A percentile compares a stretch with the other conserved stretches of the same genome.
Conservation (phyloP, 2,888 invertebrate genomes). For the Mesoligia furuncula region DNA sequence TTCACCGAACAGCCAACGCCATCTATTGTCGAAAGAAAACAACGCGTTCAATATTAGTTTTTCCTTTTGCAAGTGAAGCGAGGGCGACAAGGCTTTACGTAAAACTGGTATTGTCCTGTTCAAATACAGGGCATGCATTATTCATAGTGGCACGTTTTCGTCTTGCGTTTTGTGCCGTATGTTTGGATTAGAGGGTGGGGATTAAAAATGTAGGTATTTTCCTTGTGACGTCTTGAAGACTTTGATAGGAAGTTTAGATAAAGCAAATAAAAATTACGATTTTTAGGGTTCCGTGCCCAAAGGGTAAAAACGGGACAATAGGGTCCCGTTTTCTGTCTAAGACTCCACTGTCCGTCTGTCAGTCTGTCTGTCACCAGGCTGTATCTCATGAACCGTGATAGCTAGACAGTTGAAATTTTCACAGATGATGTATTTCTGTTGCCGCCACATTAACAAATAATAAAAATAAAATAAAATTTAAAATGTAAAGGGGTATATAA, state of each 20-base stretch:
- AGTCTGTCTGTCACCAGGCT: too few relatives aligned
- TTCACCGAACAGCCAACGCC: conserved; percentile 60
- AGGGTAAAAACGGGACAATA: too few relatives aligned
- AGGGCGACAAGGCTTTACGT: conserved; percentile 76
- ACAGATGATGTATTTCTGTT: too few relatives aligned
- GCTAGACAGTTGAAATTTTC: too few relatives aligned
- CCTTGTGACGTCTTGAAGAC: conserved; percentile 5
- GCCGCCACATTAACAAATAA: too few relatives aligned
- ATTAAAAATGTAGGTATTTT: conserved; percentile 32
- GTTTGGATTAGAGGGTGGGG: conserved; percentile 54
- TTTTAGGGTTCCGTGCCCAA: too few relatives aligned
- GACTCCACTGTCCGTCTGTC: too few relatives aligned
- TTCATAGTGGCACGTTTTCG: conserved; percentile 80
- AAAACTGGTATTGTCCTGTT: conserved; percentile 81
- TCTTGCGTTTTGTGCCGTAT: conserved; percentile 70
- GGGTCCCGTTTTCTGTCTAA: too few relatives aligned
- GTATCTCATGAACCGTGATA: too few relatives aligned
- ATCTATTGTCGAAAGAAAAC: conserved; percentile 61
- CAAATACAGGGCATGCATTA: conserved; percentile 83
- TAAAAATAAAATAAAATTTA: too few relatives aligned
- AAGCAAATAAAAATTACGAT: background rate
- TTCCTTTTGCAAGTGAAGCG: conserved; percentile 69
- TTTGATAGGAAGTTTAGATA: background rate
- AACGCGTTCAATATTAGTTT: conserved; percentile 64
- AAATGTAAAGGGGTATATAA: too few relatives aligned